Evolutionary conservation across 2,113 vertebrate genomes (phyloP), one percentile per base, ranked within the genome.

Genomic region (Scophthalmus maximus): DNA sequence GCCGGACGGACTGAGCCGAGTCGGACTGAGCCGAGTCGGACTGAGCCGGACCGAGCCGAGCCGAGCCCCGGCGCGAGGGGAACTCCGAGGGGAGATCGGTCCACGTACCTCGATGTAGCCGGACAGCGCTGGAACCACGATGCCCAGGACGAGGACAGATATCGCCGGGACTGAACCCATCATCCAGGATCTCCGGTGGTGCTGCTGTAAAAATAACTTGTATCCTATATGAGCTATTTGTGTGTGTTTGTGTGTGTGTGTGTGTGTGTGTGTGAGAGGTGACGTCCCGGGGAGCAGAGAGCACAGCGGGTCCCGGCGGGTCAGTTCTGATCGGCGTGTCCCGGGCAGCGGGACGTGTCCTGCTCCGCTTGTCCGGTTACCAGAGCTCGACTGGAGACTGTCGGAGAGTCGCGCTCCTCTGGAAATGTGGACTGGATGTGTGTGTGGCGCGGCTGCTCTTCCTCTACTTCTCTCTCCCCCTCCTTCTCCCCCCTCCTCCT

Each of bases 31-130:
- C n/a, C n/a, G n/a, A n/a, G n/a, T n/a, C n/a, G n/a, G n/a, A n/a
- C n/a, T n/a, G n/a, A n/a, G n/a, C n/a, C n/a, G n/a, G n/a, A n/a
- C n/a, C n/a, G n/a, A n/a, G n/a, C n/a, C n/a, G n/a, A n/a, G n/a
- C n/a, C n/a, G n/a, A n/a, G n/a, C n/a, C n/a, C n/a, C n/a, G n/a
- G n/a, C n/a, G n/a, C n/a, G n/a, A n/a, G n/a, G n/a, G n/a, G n/a
- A n/a, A n/a, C n/a, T n/a, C n/a, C n/a, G n/a, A n/a, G n/a, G n/a
- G n/a, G n/a, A n/a, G 18, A n/a, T 68, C 63, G 30, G 27, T 14
- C 51, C 47, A 78, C 91, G 10, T 86, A 96, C 96, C 95, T 96
- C 96, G 40, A 96, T 95, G 27, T 96, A 96, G 1, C 94, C 94
- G 40, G 94, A 92, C 70, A 95, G 73, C 10, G 85, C 80, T 12